phyloP scores from a whole-genome alignment of 2,113 vertebrate genomes.

The Cavia porcellus region DNA sequence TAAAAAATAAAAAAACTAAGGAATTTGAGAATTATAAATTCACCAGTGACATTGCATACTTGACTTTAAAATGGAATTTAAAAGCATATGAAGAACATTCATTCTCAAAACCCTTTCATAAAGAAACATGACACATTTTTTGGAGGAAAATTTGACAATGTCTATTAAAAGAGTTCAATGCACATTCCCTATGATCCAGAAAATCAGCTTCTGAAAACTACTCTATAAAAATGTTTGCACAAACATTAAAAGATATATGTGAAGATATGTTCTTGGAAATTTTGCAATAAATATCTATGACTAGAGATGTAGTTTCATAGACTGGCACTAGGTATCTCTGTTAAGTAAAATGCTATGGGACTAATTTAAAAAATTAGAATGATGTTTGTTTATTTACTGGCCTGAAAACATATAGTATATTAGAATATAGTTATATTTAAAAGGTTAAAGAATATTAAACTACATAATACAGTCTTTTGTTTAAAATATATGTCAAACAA shows the following conservation, averaged over 20 bases:
- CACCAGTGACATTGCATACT: neutral
- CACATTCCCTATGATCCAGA: neutral
- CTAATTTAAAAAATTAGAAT: slow-evolving; percentile 19
- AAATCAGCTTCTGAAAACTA: slow-evolving; percentile 42
- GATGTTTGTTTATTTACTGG: neutral
- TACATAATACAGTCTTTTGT: neutral
- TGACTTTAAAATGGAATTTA: slow-evolving; percentile 13
- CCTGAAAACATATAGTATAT: neutral
- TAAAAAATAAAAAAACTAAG: neutral
- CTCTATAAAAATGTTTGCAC: slow-evolving; percentile 29
- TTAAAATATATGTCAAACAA: neutral
- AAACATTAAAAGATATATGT: neutral
- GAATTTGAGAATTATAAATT: slow-evolving; percentile 35
- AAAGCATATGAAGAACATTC: neutral
- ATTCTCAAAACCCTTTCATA: neutral
- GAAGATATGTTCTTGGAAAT: slow-evolving; percentile 23
- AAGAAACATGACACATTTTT: slow-evolving; percentile 13
- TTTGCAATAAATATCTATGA: neutral
- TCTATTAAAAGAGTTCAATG: neutral
- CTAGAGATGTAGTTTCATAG: neutral
- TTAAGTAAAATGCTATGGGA: neutral
- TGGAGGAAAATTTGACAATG: neutral
- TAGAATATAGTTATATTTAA: neutral
- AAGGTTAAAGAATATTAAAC: neutral
- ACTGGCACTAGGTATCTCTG: neutral